Evolutionary conservation across 2,888 invertebrate genomes (phyloP).

Genomic region (Xestobium rufovillosum): DNA sequence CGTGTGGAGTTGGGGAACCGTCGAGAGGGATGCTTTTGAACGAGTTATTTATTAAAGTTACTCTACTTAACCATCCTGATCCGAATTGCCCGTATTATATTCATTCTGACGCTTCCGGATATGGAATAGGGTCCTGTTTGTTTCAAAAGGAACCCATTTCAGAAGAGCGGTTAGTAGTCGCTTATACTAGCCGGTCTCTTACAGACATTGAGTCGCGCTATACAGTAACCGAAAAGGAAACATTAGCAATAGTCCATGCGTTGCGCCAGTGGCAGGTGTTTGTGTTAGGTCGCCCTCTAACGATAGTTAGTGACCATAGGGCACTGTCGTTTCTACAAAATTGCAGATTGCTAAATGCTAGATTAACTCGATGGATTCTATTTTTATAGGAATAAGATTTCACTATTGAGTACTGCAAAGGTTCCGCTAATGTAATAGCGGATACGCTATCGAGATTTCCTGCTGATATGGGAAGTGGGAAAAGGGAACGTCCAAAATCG

Average conservation of each 20-base stretch:
- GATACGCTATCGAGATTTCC: slow-evolving; percentile 16
- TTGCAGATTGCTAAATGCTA: slow-evolving; percentile 12
- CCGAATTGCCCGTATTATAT: slow-evolving; percentile 2
- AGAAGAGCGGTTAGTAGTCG: slow-evolving; percentile 2
- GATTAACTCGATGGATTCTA: slow-evolving; percentile 15
- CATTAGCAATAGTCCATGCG: slow-evolving; percentile 6
- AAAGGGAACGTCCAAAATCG: too few relatives aligned
- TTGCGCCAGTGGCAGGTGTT: slow-evolving; percentile 8
- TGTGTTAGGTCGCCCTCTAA: slow-evolving; percentile 7
- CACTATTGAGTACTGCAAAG: slow-evolving; percentile 9
- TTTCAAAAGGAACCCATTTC: neutral
- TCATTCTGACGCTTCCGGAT: slow-evolving; percentile 7
- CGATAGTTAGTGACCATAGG: slow-evolving; percentile 16
- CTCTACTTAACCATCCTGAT: slow-evolving; percentile 8
- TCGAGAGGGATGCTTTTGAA: slow-evolving; percentile 7
- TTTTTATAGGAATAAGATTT: slow-evolving; percentile 16
- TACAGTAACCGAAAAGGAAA: slow-evolving; percentile 10
- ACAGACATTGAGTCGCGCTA: slow-evolving; percentile 4
- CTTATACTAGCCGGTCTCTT: neutral
- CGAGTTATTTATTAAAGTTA: slow-evolving; percentile 5
- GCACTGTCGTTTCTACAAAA: slow-evolving; percentile 14
- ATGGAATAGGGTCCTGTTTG: slow-evolving; percentile 13
- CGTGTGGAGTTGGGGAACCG: slow-evolving; percentile 4
- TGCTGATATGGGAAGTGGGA: too few relatives aligned
- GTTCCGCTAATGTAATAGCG: slow-evolving; percentile 13